Percentiles rank a stretch among this genome's conserved stretches.
These are phyloP conservation scores for Maccullochella peelii DNA, from an alignment of 2,113 vertebrate species.

Conservation along the genomic window DNA sequence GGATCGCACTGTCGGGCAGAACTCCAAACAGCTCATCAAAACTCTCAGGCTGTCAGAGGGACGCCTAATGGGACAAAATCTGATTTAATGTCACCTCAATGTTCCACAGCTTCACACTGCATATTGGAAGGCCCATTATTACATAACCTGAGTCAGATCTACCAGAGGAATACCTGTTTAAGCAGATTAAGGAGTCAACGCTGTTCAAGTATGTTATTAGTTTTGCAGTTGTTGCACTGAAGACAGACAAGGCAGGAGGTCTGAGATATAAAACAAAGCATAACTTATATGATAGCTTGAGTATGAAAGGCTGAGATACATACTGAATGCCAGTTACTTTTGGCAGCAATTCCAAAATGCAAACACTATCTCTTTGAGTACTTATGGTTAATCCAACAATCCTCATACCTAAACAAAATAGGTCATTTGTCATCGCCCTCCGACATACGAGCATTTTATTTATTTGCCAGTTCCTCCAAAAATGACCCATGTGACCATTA, in stretches of 20 bases:
- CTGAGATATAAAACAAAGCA: neutral
- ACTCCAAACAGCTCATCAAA: constrained; percentile 67
- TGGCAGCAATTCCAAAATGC: neutral
- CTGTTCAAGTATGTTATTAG: constrained; percentile 14
- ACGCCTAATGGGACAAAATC: constrained; percentile 60
- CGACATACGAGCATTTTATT: too few relatives aligned
- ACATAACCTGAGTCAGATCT: constrained; percentile 34
- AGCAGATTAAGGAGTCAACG: constrained; percentile 41
- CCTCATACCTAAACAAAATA: neutral
- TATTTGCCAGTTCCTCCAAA: neutral
- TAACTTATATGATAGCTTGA: neutral
- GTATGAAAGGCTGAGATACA: neutral
- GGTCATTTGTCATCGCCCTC: neutral
- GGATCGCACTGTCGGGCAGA: constrained; percentile 53
- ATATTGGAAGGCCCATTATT: constrained; percentile 35
- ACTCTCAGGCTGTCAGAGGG: constrained; percentile 32
- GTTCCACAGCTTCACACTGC: constrained; percentile 40
- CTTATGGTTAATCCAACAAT: neutral
- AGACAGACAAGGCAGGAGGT: neutral
- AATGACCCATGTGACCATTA: neutral
- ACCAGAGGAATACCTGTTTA: constrained; percentile 50
- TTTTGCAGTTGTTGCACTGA: constrained; percentile 9
- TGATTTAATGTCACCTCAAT: constrained; percentile 66
- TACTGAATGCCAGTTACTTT: neutral
- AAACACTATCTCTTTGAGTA: neutral